Base-by-base conservation (phyloP, 2,888 invertebrate species). In the Meteorus cinctellus region DNA sequence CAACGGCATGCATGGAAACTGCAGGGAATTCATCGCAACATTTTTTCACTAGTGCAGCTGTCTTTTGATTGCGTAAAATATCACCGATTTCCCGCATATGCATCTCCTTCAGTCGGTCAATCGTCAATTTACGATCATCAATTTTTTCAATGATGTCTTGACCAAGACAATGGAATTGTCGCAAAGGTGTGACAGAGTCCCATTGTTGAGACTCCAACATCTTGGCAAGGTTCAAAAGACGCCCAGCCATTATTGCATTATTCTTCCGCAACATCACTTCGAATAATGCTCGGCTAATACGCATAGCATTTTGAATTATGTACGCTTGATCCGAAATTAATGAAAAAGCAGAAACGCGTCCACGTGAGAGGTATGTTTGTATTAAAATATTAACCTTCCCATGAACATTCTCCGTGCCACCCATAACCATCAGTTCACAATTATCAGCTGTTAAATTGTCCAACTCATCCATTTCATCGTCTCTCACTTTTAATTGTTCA, bases 351-450 rank as follows among this genome's bases (percentile, higher is more conserved):
- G 95, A 94, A 3, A 98, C 93, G 67, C 92, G 92, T 10, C 95
- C 95, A 74, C 96, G 92, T 0, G 97, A 96, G 68, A 99, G 92
- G 88, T 94, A 97, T 0, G 96, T 95, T 90, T 98, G 98, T 84
- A 99, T 92, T 16, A 99, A 91, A 81, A 98, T 97, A 90, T 98
- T 98, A 48, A 98, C 98, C 93, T 98, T 98, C 84, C 97, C 98
- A 83, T 97, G 94, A 19, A 96, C 93, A 88, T 97, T 97, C 87
- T 98, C 98, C 2, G 95, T 93, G 0, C 96, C 96, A 8, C 97
- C 95, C 79, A 94, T 92, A 0, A 96, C 95, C 34, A 93, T 92
- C 36, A 97, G 91, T 85, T 95, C 94, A 86, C 98, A 97, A 86
- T 93, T 93, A 19, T 94, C 92, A 41, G 92, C 90, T 41, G 93